Percentiles rank a stretch among this genome's conserved stretches.
Evolutionary conservation across 53 echinoderm and acorn worm species (phyloP).

Genomic region (Patiria pectinifera): DNA sequence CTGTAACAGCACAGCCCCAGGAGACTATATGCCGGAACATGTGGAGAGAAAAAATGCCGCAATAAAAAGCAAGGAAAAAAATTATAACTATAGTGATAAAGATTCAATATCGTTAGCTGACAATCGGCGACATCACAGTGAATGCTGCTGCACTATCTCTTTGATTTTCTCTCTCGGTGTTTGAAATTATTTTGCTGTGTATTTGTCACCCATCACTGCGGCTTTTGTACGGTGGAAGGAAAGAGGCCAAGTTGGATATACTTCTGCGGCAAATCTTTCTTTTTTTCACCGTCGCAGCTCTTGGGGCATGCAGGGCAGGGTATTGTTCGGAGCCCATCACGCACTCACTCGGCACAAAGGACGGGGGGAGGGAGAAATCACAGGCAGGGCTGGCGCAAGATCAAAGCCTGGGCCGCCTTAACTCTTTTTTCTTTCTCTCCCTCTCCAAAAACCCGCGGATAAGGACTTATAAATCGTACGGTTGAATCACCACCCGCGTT

Average conservation of each 20-base stretch:
- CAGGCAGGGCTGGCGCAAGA: not conserved
- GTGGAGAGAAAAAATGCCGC: not conserved
- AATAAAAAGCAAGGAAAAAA: slow-evolving; percentile 41
- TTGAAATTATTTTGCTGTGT: slow-evolving; percentile 13
- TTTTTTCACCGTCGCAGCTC: not conserved
- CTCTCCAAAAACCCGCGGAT: not conserved
- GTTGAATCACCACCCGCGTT: slow-evolving; percentile 19
- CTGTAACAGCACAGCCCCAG: slow-evolving; percentile 18
- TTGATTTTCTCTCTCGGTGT: not conserved
- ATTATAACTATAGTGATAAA: slow-evolving; percentile 16
- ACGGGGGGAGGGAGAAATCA: not conserved
- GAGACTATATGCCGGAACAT: not conserved
- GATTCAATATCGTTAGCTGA: slow-evolving; percentile 59
- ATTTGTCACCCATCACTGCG: slow-evolving; percentile 50
- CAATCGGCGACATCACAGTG: slow-evolving; percentile 60
- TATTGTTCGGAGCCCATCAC: slow-evolving; percentile 46
- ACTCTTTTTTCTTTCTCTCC: not conserved
- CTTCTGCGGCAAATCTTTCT: not conserved
- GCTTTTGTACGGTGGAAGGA: slow-evolving; percentile 41
- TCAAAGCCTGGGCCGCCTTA: slow-evolving; percentile 41
- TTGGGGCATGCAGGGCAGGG: slow-evolving; percentile 6
- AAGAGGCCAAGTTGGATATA: slow-evolving; percentile 18
- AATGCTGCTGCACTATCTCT: slow-evolving; percentile 22
- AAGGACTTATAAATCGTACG: slow-evolving; percentile 35
- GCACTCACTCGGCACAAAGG: slow-evolving; percentile 33